Evolutionary conservation across 2,888 invertebrate species (phyloP), one percentile per base, ranked within the genome.

Genomic region (Timema cristinae): DNA sequence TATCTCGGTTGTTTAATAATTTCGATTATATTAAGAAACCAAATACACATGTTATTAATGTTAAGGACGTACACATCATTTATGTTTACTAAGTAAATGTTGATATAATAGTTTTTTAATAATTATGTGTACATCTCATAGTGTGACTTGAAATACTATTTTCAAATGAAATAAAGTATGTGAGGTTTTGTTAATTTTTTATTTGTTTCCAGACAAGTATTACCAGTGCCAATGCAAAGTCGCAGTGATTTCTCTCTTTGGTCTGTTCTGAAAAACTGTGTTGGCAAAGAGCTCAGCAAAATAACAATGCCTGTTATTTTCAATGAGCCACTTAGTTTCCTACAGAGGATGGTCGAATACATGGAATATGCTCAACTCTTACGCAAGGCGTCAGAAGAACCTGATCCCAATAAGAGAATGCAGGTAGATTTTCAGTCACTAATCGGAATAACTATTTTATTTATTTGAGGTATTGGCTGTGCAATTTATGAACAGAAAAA

Each of bases 261-360:
- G 95, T 92, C 93, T 75, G 93, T 95, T 77, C 86, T 95, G 79
- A 95, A 94, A 85, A 93, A 94, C 84, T 94, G 94, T 83, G 93
- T 95, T 77, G 93, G 94, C 79, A 93, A 93, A 85, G 97, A 97
- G 84, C 86, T 97, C 77, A 95, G 95, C 81, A 96, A 96, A 86
- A 95, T 97, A 83, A 94, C 96, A 54, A 96, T 97, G 95, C 97
- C 97, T 75, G 95, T 97, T 76, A 91, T 94, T 77, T 95, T 97
- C 85, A 98, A 97, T 84, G 97, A 98, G 83, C 97, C 97, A 10
- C 85, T 98, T 75, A 95, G 94, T 78, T 97, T 97, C 84, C 89
- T 98, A 59, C 97, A 98, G 86, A 87, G 97, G 73, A 90, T 97
- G 84, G 90, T 95, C 59, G 97, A 98, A 84, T 95, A 95, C 80